These are phyloP conservation scores for Sinocyclocheilus grahami DNA, from an alignment of 2,113 vertebrate genomes.

Conservation along the genomic window DNA sequence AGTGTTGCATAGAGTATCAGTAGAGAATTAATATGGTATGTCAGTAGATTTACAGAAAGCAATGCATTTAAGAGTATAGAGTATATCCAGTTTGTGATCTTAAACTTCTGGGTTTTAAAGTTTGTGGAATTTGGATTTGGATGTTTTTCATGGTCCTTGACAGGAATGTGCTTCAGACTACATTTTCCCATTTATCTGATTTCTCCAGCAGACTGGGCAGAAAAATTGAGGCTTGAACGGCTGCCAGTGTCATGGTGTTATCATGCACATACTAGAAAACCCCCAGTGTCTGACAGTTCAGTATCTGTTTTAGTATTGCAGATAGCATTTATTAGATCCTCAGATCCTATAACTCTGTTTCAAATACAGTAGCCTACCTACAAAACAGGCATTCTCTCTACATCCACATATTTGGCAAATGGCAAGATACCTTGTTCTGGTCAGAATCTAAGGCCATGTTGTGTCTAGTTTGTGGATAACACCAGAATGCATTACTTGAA, in stretches of 20 bases:
- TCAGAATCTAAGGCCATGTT: background rate
- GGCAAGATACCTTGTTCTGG: background rate
- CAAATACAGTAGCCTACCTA: background rate
- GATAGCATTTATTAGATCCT: background rate
- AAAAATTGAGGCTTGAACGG: background rate
- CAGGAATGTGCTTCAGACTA: background rate
- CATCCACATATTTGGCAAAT: background rate
- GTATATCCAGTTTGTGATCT: background rate
- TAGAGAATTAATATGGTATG: background rate
- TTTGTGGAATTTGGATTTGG: background rate
- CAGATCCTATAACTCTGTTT: background rate
- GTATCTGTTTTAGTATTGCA: background rate
- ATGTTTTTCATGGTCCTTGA: background rate
- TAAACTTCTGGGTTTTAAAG: background rate
- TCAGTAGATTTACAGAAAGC: background rate
- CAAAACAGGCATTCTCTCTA: background rate
- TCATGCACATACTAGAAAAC: background rate
- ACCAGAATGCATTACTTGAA: background rate
- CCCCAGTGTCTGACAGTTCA: background rate
- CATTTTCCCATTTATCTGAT: conserved; percentile 7
- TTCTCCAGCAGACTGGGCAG: background rate
- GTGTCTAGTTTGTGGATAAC: background rate
- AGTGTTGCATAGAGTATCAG: background rate
- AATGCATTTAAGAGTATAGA: background rate
- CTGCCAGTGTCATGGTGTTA: background rate